Conservation (phyloP, 37 sponge, comb jelly and placozoan species). For the Spongilla lacustris region DNA sequence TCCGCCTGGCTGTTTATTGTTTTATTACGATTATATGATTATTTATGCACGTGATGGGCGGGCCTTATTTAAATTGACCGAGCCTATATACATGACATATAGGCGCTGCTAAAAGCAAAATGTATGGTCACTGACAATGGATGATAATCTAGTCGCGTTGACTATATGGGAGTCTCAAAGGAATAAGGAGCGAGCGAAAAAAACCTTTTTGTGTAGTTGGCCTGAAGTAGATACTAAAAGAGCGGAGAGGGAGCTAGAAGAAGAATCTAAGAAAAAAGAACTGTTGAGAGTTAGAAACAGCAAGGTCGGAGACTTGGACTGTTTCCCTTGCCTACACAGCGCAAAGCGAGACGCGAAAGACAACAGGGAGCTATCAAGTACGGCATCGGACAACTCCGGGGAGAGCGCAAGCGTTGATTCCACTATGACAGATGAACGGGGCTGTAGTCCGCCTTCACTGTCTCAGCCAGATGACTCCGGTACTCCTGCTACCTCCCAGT, state of each 20-base stretch:
- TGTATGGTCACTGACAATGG: slow-evolving; percentile 28
- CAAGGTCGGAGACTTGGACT: slow-evolving; percentile 24
- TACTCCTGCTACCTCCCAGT: slow-evolving; percentile 6
- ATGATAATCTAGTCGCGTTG: slow-evolving; percentile 55
- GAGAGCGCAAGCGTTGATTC: background rate
- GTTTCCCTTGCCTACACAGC: slow-evolving; percentile 56
- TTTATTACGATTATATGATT: too few species aligned
- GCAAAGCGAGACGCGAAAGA: background rate
- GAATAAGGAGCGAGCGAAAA: background rate
- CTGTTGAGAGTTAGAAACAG: slow-evolving; percentile 8
- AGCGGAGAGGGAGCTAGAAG: background rate
- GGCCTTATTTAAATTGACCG: background rate
- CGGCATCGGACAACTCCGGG: background rate
- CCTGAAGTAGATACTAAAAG: background rate
- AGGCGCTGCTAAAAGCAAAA: background rate
- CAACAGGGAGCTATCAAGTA: background rate
- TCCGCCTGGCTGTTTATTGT: background rate
- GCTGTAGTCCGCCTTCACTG: background rate
- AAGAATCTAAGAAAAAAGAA: background rate
- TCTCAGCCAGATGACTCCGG: background rate
- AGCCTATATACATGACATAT: background rate
- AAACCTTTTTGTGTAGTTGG: background rate
- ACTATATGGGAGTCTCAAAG: slow-evolving; percentile 42
- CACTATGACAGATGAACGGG: background rate
- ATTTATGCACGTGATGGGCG: background rate